Evolutionary conservation across 1,140 invertebrate species (phyloP), one percentile per base, ranked within the genome.

Genomic region (Aphelinus atriplicis): DNA sequence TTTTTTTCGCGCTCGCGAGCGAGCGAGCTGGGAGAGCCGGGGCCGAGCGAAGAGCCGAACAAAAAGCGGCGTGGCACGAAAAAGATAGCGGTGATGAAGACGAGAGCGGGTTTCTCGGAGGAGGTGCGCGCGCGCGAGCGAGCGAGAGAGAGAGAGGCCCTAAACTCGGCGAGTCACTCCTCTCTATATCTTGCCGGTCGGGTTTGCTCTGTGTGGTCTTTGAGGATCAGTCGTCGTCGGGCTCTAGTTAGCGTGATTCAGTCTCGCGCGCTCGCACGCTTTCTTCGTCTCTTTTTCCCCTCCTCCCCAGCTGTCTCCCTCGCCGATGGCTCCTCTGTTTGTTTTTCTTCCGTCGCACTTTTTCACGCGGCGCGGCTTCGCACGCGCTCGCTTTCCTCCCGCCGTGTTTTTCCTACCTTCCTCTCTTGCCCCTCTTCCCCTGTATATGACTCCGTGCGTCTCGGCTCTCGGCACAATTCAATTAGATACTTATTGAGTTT

Each of bases 181-280:
- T 43, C 4, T 53, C 4, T 53, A 9, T 53, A 53, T 4, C 51
- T 9, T 0, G 51, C 51, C 51, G 4, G 9, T 53, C 51, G 51
- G 51, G 51, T 53, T 53, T 53, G 4, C 51, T 53, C 73, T 80
- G 81, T 78, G 82, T 80, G 80, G 81, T 83, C 81, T 75, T 76
- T 71, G 42, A 65, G 64, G 75, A 61, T 67, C 63, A 71, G 53
- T 58, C 70, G 56, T 70, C 62, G 77, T 69, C 70, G 9, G 2
- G 51, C 4, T 47, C 71, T 82, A 83, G 81, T 83, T 84, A 84
- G 81, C 81, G 80, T 81, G 80, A 83, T 84, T 82, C 81, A 79
- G 75, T 80, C 78, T 73, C 78, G 57, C 74, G 78, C 74, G 81
- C 79, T 81, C 80, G 81, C 81, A 81, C 81, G 80, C 77, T 79